Evolutionary conservation across 2,888 invertebrate species (phyloP), one percentile per base, ranked within the genome.

Genomic region (Hypomecis atomaria): DNA sequence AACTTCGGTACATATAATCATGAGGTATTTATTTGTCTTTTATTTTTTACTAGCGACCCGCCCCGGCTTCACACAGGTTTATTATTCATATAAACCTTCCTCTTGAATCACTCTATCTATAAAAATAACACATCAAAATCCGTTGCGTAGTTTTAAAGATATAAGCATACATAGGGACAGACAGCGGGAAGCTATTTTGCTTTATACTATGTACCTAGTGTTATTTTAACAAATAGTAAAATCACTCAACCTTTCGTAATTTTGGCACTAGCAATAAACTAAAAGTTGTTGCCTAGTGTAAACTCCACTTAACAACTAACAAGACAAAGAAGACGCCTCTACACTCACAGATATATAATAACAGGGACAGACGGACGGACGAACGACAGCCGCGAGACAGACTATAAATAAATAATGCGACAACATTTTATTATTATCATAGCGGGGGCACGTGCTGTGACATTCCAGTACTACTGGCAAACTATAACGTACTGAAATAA

Each of bases 401-500:
- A 84, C 91, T 92, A 92, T 92, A 92, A 92, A 92, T 92, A 92
- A 91, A 90, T 91, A 90, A 92, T 91, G 90, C 91, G 90, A 90
- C 89, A 91, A 89, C 90, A 91, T 92, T 90, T 91, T 91, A 91
- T 92, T 92, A 91, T 92, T 90, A 91, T 92, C 90, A 90, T 89
- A 85, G 87, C 82, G 82, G 79, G 86, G 85, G 89, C 92, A 90
- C 91, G 91, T 91, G 92, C 87, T 87, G 82, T 77, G 85, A 88
- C 90, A 91, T 90, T 89, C 91, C 88, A 65, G 69, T 63, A 56
- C 62, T 62, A 72, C 71, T 71, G 71, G 69, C 72, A 71, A 66
- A 66, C 69, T 71, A 69, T 66, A 78, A 79, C 79, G 81, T 76
- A 78, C 82, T 83, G 78, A 83, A 84, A 84, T 86, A 85, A 85